Conservation (phyloP, 92 coral and sea anemone genomes). For the Epizoanthus rinbou region DNA sequence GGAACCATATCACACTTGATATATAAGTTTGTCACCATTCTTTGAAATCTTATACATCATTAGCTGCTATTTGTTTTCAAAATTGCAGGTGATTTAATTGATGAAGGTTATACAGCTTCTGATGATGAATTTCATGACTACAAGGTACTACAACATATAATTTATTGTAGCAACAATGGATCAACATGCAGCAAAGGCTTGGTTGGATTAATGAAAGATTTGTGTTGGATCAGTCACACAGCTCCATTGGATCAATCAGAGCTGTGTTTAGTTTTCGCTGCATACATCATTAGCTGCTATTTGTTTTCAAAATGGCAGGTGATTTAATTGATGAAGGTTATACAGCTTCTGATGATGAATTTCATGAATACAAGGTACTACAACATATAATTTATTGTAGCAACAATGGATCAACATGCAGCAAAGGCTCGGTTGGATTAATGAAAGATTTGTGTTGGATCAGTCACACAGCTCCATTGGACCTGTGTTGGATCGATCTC, state of each 20-base stretch:
- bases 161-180: not conserved
- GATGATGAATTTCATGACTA: conserved; percentile 72
- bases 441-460: too few relatives aligned
- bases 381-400: not conserved
- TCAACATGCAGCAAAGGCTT: too few relatives aligned
- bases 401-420: not conserved
- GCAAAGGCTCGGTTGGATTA: too few relatives aligned
- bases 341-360: conserved; percentile 74
- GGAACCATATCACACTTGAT: not conserved
- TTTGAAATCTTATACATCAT: not conserved
- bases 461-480: too few relatives aligned
- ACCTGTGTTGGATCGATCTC: too few relatives aligned
- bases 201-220: too few relatives aligned
- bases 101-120: conserved; percentile 84
- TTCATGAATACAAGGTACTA: conserved; percentile 73
- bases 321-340: conserved; percentile 90
- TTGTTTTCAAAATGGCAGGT: conserved; percentile 49
- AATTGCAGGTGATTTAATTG: conserved; percentile 79
- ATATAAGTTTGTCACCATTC: not conserved
- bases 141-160: conserved; percentile 52
- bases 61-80: not conserved
- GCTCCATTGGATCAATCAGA: too few relatives aligned
- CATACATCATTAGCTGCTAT: not conserved
- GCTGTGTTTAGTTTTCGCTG: too few relatives aligned
- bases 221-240: too few relatives aligned